These are phyloP conservation scores for Blomia tropicalis DNA, from an alignment of 2,888 invertebrate species.

Conservation along the genomic window DNA sequence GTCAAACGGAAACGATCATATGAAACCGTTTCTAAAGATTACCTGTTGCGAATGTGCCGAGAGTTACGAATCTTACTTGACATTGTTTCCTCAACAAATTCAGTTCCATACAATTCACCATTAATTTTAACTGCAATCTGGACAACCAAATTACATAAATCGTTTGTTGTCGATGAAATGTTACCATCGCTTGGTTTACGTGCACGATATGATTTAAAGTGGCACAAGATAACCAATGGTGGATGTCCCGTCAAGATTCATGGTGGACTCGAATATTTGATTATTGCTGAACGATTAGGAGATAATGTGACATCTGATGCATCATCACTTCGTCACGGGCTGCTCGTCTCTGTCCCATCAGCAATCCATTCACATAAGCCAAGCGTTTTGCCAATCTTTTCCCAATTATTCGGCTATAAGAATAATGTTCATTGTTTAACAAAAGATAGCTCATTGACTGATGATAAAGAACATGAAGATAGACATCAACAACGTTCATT, in stretches of 20 bases:
- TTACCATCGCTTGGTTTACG: conserved; percentile 11
- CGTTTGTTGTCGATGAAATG: conserved; percentile 22
- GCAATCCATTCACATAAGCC: conserved; percentile 90
- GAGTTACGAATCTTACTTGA: not conserved
- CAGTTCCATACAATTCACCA: not conserved
- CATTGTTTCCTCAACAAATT: not conserved
- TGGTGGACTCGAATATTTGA: conserved; percentile 22
- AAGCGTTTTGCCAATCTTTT: conserved; percentile 43
- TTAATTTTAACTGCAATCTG: conserved; percentile 16
- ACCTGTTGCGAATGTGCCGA: conserved; percentile 13
- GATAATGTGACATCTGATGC: not conserved
- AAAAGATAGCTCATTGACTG: too few species aligned
- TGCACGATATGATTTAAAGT: conserved; percentile 4
- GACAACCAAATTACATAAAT: conserved; percentile 20
- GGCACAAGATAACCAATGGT: conserved; percentile 24
- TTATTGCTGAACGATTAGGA: not conserved
- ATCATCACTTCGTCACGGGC: conserved; percentile 33
- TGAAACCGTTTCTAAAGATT: not conserved
- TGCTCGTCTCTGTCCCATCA: conserved; percentile 70
- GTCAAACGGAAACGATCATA: conserved; percentile 24
- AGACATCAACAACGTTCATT: not conserved
- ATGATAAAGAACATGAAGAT: not conserved
- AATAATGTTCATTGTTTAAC: too few species aligned
- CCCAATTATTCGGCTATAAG: not conserved
- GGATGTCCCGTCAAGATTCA: conserved; percentile 23